A percentile compares a stretch with the other conserved stretches of the same genome.
Evolutionary conservation across 2,888 invertebrate genomes (phyloP).

Genomic region (Hoplodrina blanda): DNA sequence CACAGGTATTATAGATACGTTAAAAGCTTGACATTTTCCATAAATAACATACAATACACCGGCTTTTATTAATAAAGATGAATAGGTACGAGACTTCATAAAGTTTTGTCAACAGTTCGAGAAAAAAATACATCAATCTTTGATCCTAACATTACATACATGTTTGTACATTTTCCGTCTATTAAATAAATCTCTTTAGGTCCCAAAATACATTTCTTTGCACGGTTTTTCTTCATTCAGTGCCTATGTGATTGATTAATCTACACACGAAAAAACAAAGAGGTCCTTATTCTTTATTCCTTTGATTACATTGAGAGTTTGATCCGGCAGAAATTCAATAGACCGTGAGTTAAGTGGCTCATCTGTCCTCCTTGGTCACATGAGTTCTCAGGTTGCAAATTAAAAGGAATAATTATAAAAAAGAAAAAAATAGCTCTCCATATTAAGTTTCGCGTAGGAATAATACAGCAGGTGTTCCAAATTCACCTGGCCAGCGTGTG

Average conservation of each 20-base stretch:
- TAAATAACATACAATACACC: neutral
- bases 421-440: slow-evolving; percentile 79
- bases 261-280: slow-evolving; percentile 64
- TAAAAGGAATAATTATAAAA: slow-evolving; percentile 63
- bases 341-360: slow-evolving; percentile 84
- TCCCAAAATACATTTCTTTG: slow-evolving; percentile 40
- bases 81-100: neutral
- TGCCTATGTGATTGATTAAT: slow-evolving; percentile 66
- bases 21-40: slow-evolving; percentile 37
- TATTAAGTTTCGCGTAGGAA: slow-evolving; percentile 86
- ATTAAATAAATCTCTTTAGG: slow-evolving; percentile 24
- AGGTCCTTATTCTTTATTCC: slow-evolving; percentile 67
- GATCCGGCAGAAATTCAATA: slow-evolving; percentile 80
- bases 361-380: slow-evolving; percentile 82
- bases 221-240: slow-evolving; percentile 63
- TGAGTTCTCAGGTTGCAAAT: slow-evolving; percentile 84
- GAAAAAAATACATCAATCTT: slow-evolving; percentile 19
- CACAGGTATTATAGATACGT: slow-evolving; percentile 1
- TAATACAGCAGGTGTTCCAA: slow-evolving; percentile 83
- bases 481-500: slow-evolving; percentile 87
- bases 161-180: slow-evolving; percentile 14
- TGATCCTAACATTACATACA: slow-evolving; percentile 18
- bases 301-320: slow-evolving; percentile 70
- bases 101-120: neutral
- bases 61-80: neutral